phyloP scores from a whole-genome alignment of 64 coral and sea anemone species.

The Cladopsammia gracilis region DNA sequence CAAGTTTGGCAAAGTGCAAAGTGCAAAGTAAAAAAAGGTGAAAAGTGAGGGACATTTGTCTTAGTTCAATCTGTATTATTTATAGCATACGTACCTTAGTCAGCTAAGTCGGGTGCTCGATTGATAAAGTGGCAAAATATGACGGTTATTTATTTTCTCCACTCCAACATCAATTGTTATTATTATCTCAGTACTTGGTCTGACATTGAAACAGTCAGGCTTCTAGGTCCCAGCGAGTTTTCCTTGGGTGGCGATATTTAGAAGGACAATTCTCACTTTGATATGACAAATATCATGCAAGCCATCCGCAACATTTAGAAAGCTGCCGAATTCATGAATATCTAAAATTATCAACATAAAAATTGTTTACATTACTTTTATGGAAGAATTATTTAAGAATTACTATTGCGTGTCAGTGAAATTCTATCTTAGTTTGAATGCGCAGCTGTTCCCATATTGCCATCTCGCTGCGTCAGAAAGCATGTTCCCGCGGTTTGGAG shows the following conservation, averaged over 20 bases:
- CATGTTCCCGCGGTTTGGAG: not conserved
- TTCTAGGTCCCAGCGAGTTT: constrained; percentile 5
- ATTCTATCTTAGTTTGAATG: not conserved
- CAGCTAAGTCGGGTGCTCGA: no score
- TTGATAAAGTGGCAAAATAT: no score
- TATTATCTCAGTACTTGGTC: not conserved
- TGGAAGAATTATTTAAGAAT: not conserved
- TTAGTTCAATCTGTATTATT: no score
- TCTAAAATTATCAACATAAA: not conserved
- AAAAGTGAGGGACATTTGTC: no score
- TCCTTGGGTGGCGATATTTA: not conserved
- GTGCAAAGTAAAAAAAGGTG: no score
- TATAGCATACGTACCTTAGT: no score
- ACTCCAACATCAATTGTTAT: not conserved
- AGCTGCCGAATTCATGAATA: not conserved
- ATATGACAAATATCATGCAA: not conserved
- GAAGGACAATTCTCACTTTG: not conserved
- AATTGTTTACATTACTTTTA: not conserved
- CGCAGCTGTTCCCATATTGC: not conserved
- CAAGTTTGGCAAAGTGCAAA: no score
- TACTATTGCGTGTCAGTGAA: not conserved
- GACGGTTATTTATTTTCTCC: no score
- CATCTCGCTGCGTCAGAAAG: not conserved
- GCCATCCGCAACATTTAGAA: not conserved
- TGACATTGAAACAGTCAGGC: constrained; percentile 1